Conservation (phyloP, 2,888 invertebrate genomes). For the Amphipoea lucens region DNA sequence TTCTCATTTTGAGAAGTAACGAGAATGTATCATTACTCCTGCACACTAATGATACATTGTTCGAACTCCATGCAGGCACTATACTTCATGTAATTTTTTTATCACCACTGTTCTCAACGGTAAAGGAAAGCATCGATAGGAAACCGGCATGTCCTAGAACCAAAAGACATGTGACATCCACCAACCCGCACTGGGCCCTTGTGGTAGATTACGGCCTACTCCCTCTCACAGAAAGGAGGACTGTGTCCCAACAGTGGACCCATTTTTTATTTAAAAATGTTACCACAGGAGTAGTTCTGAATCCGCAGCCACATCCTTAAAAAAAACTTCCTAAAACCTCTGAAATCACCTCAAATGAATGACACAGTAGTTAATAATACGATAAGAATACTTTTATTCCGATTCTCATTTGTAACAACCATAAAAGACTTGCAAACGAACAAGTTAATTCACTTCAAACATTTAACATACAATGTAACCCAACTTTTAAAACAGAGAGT, state of each 20-base stretch:
- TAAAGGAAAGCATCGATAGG: background rate
- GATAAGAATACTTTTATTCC: slow-evolving; percentile 9
- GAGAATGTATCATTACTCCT: background rate
- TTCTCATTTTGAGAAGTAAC: background rate
- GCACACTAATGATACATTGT: background rate
- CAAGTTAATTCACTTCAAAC: slow-evolving; percentile 13
- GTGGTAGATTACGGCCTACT: background rate
- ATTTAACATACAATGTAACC: slow-evolving; percentile 57
- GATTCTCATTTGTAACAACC: slow-evolving; percentile 3
- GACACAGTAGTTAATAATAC: background rate
- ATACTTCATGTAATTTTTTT: background rate
- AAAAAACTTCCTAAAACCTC: background rate
- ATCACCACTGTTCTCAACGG: background rate
- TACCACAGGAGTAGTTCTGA: background rate
- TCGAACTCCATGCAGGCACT: background rate
- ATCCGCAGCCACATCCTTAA: background rate
- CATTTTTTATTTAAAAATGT: background rate
- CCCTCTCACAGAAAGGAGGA: background rate
- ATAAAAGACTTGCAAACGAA: slow-evolving; percentile 16
- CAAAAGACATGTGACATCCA: background rate
- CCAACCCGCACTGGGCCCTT: background rate
- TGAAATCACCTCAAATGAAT: background rate
- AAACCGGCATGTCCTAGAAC: background rate
- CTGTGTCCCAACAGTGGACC: background rate
- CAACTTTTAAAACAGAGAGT: slow-evolving; percentile 54